These are phyloP conservation scores for Tuberolachnus salignus DNA, from an alignment of 2,888 invertebrate species.

Conservation along the genomic window DNA sequence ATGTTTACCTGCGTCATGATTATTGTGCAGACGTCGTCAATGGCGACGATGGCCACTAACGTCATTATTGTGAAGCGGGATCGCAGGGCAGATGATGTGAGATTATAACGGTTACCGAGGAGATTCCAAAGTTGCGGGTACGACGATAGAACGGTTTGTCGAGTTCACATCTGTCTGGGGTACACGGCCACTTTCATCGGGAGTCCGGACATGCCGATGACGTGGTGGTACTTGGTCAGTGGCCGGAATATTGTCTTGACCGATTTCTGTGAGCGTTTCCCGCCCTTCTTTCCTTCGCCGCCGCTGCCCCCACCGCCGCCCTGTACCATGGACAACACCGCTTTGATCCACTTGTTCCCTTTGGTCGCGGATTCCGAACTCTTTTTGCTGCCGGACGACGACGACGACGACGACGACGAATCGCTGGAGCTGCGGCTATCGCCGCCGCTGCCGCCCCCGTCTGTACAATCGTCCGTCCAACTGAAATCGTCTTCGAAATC, in stretches of 20 bases:
- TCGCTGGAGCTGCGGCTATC: too few relatives aligned
- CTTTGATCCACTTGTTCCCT: constrained; percentile 32
- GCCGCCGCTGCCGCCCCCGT: too few relatives aligned
- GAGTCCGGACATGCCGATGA: constrained; percentile 79
- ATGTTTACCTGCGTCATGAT: background rate
- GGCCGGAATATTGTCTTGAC: constrained; percentile 70
- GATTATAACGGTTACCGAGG: background rate
- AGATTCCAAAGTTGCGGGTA: constrained; percentile 61
- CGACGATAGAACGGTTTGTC: constrained; percentile 62
- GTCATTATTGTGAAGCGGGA: background rate
- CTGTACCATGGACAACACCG: constrained; percentile 23
- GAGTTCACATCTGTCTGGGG: constrained; percentile 48
- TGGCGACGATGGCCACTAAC: background rate
- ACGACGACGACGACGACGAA: too few relatives aligned
- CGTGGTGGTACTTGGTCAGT: constrained; percentile 80
- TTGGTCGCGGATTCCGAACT: background rate
- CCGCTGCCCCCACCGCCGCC: constrained; percentile 6
- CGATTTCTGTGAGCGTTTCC: background rate
- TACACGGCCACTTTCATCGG: constrained; percentile 75
- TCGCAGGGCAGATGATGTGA: background rate
- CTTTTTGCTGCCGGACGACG: too few relatives aligned
- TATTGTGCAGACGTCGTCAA: background rate
- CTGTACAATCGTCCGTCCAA: too few relatives aligned
- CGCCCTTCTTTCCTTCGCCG: background rate
- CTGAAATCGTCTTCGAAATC: too few relatives aligned